These are phyloP conservation scores for Bolinopsis microptera DNA, from an alignment of 37 sponge, comb jelly and placozoan species.

Conservation along the genomic window DNA sequence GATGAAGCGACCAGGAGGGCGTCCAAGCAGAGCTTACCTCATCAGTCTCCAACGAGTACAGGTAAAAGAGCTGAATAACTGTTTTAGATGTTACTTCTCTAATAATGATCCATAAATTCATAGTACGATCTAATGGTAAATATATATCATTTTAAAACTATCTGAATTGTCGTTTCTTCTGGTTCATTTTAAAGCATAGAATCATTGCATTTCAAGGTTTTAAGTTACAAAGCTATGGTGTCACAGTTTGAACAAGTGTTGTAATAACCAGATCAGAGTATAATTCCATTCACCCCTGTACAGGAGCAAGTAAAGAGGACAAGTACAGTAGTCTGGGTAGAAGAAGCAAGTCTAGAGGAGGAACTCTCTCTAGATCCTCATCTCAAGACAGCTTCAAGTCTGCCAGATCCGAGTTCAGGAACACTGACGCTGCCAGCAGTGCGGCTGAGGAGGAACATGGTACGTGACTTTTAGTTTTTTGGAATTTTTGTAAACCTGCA, in stretches of 20 bases:
- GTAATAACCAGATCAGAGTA: too few species aligned
- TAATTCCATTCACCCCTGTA: background rate
- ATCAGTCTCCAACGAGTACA: background rate
- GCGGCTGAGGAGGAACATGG: background rate
- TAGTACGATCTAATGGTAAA: too few species aligned
- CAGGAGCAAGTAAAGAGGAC: background rate
- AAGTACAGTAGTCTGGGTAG: background rate
- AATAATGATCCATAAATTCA: too few species aligned
- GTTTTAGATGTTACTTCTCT: too few species aligned
- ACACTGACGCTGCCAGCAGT: background rate
- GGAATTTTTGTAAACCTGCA: background rate
- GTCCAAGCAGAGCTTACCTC: background rate
- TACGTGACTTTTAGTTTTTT: background rate
- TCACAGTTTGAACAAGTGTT: too few species aligned
- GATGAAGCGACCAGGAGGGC: background rate
- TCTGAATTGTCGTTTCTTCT: too few species aligned
- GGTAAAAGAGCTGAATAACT: too few species aligned
- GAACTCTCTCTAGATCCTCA: slow-evolving; percentile 8
- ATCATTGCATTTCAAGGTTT: too few species aligned
- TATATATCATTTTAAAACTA: too few species aligned
- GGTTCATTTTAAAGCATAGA: too few species aligned
- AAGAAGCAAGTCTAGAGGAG: background rate
- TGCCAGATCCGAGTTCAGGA: background rate
- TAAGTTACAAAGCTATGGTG: too few species aligned
- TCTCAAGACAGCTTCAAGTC: slow-evolving; percentile 39